A percentile compares a stretch with the other conserved stretches of the same genome.
Evolutionary conservation across 2,797 vertebrate species (phyloP).

Genomic region (Crax fasciolata): DNA sequence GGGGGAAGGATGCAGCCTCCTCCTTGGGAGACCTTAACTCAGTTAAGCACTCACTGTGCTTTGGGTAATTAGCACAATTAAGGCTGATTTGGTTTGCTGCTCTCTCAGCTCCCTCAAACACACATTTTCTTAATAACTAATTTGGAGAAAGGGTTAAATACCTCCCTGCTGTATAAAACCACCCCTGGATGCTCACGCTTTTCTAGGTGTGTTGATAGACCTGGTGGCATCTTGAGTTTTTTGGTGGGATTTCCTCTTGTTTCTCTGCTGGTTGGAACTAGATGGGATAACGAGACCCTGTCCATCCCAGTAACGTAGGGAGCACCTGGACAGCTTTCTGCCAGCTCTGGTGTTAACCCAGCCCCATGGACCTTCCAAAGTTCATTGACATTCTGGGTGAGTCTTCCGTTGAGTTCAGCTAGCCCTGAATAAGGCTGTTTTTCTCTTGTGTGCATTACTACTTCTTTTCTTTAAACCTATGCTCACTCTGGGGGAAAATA

Average conservation of each 20-base stretch:
- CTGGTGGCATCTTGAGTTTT: background rate
- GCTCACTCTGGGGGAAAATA: slow-evolving; percentile 36
- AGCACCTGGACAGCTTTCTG: slow-evolving; percentile 54
- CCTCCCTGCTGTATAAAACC: background rate
- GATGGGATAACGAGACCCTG: background rate
- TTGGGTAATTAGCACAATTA: background rate
- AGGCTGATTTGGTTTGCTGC: background rate
- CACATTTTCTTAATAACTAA: background rate
- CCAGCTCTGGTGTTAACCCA: slow-evolving; percentile 53
- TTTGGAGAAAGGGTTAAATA: slow-evolving; percentile 44
- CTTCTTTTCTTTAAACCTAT: background rate
- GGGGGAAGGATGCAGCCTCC: background rate
- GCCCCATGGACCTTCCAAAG: background rate
- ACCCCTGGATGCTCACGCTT: background rate
- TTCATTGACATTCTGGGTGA: slow-evolving; percentile 49
- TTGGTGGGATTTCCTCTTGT: background rate
- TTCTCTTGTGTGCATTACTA: background rate
- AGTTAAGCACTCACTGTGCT: background rate
- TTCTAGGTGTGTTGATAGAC: background rate
- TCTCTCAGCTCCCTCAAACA: background rate
- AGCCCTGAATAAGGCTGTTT: slow-evolving; percentile 30
- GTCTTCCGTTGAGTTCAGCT: slow-evolving; percentile 17
- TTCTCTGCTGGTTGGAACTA: background rate
- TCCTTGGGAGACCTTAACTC: background rate
- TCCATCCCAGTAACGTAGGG: background rate